These are phyloP conservation scores for Hylaeus volcanicus DNA, from an alignment of 1,140 invertebrate genomes.

Conservation along the genomic window DNA sequence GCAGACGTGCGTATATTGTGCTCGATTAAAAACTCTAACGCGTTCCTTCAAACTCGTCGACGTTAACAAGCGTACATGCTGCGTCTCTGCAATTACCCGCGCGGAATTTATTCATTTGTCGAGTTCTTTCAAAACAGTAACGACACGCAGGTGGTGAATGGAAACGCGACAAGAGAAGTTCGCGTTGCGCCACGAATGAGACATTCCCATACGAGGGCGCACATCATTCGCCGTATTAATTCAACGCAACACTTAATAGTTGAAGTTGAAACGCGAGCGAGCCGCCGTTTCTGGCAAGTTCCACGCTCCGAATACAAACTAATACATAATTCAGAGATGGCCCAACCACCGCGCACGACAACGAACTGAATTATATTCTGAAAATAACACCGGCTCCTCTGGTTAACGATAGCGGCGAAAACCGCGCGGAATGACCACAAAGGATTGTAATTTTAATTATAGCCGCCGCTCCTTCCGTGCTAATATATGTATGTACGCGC, in stretches of 20 bases:
- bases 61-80: background rate
- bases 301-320: background rate
- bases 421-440: conserved; percentile 16
- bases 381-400: conserved; percentile 28
- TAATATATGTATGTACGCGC: conserved; percentile 23
- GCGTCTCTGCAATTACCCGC: background rate
- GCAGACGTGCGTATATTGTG: background rate
- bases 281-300: background rate
- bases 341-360: background rate
- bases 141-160: background rate
- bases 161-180: background rate
- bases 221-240: conserved; percentile 18
- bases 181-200: background rate
- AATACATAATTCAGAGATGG: conserved; percentile 34
- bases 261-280: background rate
- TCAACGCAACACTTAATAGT: conserved; percentile 1
- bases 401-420: conserved; percentile 38
- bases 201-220: background rate
- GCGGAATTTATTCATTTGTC: background rate
- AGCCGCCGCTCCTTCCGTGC: background rate
- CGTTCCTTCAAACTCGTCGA: background rate
- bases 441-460: conserved; percentile 52
- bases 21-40: background rate
- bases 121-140: background rate
- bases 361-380: conserved; percentile 32